Evolutionary conservation across 2,888 invertebrate genomes (phyloP).

Genomic region (Busseola fusca): DNA sequence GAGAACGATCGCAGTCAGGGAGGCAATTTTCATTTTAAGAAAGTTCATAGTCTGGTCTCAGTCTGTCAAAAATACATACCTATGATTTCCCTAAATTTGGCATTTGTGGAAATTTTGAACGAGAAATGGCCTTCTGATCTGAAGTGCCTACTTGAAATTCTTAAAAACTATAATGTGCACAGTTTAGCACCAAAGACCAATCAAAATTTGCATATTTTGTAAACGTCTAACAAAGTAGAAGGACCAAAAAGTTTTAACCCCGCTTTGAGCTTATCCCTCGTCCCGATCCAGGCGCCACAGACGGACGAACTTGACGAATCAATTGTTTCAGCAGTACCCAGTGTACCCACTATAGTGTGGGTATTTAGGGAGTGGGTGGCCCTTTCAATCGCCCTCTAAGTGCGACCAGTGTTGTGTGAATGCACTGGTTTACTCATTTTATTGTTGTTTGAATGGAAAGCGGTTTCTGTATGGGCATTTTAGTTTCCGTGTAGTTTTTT

Average conservation of each 20-base stretch:
- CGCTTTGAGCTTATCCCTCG: slow-evolving; percentile 48
- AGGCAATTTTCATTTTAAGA: too few species aligned
- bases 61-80: too few species aligned
- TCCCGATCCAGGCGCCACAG: slow-evolving; percentile 49
- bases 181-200: too few species aligned
- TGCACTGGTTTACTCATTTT: slow-evolving; percentile 28
- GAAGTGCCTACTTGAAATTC: too few species aligned
- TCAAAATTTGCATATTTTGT: too few species aligned
- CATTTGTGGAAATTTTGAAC: too few species aligned
- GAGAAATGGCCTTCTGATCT: too few species aligned
- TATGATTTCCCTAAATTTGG: too few species aligned
- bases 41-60: too few species aligned
- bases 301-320: slow-evolving; percentile 75
- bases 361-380: slow-evolving; percentile 61
- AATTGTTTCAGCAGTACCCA: slow-evolving; percentile 74
- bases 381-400: slow-evolving; percentile 53
- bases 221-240: background rate
- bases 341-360: slow-evolving; percentile 48
- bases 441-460: slow-evolving; percentile 32
- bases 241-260: too few species aligned
- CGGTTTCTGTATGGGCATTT: slow-evolving; percentile 8
- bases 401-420: slow-evolving; percentile 51
- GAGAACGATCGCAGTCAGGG: too few species aligned
- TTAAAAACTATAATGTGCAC: too few species aligned
- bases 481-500: background rate